Percentiles rank a stretch among this genome's conserved stretches.
phyloP scores from a whole-genome alignment of 2,888 invertebrate genomes.

The Cordilura impudica region DNA sequence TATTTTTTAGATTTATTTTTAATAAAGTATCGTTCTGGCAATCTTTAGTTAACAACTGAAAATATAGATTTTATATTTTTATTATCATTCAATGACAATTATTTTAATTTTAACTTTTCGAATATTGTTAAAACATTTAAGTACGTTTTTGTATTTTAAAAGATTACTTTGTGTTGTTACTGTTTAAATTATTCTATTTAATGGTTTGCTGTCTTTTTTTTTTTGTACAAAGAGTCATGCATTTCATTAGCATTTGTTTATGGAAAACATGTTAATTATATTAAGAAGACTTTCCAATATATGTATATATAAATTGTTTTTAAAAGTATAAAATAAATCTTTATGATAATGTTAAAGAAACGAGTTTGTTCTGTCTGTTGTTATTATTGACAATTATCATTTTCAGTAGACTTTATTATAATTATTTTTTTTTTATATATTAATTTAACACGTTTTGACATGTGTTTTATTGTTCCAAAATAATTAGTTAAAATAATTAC shows the following conservation, averaged over 20 bases:
- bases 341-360: background rate
- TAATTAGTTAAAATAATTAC: no score
- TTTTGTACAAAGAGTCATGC: background rate
- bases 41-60: no score
- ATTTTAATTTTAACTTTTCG: background rate
- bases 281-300: background rate
- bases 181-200: background rate
- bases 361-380: background rate
- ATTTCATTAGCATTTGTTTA: slow-evolving; percentile 28
- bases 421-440: no score
- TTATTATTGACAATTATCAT: background rate
- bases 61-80: background rate
- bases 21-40: no score
- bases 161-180: no score
- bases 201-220: background rate
- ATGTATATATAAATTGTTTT: no score
- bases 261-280: slow-evolving; percentile 5
- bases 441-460: no score
- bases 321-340: background rate
- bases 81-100: background rate
- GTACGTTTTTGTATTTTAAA: no score
- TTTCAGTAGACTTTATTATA: no score
- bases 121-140: no score
- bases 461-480: no score
- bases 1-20: no score